Base-by-base conservation (phyloP, 1,140 invertebrate genomes). In the Pogonognathellus flavescens region DNA sequence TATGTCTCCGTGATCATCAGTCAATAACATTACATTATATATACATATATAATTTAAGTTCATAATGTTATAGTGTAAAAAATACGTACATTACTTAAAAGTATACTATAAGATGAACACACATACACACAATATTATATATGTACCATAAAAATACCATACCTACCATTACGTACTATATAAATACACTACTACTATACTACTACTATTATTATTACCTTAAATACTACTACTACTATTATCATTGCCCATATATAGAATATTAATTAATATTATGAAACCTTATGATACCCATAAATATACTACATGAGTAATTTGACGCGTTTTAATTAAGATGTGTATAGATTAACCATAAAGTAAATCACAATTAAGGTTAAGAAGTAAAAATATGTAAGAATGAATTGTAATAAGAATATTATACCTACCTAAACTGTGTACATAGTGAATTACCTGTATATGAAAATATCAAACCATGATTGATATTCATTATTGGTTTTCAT, bases 1-100 rank as follows among this genome's bases (percentile, higher is more conserved):
- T 76, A 76, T 76, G 31, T 76, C 70, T 76, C 70, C 70, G 70
- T 76, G 70, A 76, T 76, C 70, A 76, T 50, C 70, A 76, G 70
- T 76, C 70, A 76, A 76, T 76, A 76, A 76, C 70, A 76, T 76
- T 76, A 76, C 25, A n/a, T 76, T 49, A 31, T 31, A n/a, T n/a
- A 59, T 41, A 41, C 31, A 41, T 41, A 41, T 6, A 41, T 41
- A 41, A 41, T 41, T 41, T 41, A 41, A 41, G 6, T 41, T 41
- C 1, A 41, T 41, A 41, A 41, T 41, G 31, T 41, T 41, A 41
- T 41, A 41, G 31, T 41, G 6, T 41, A 41, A 41, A 41, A 41
- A 41, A 41, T 6, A 41, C 31, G 6, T 41, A 41, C 31, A 13
- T 3, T 57, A 57, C 53, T 57, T 57, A 57, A n/a, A n/a, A 57